Percentiles rank a stretch among this genome's conserved stretches.
phyloP scores from a whole-genome alignment of 2,113 vertebrate genomes.

The Sylvia atricapilla region DNA sequence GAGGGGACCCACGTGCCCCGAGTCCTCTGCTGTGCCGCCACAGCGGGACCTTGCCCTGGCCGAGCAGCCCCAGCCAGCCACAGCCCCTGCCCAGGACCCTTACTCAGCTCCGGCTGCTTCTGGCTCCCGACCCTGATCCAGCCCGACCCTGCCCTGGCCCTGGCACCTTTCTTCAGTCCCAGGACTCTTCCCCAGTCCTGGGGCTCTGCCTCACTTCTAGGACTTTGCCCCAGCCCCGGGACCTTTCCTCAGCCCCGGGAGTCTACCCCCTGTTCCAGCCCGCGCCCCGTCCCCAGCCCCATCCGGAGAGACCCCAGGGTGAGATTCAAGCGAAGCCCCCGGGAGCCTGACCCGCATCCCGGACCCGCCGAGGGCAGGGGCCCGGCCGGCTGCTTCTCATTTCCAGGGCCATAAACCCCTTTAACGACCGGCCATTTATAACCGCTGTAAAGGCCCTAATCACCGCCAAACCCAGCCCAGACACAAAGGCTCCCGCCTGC shows the following conservation, averaged over 20 bases:
- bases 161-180: neutral
- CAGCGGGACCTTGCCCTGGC: neutral
- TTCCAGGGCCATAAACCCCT: constrained; percentile 11
- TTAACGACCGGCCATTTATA: constrained; percentile 10
- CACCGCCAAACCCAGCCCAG: neutral
- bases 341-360: neutral
- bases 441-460: neutral
- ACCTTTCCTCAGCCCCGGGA: neutral
- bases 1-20: neutral
- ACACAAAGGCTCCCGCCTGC: neutral
- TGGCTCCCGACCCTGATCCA: neutral
- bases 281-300: neutral
- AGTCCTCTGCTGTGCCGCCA: neutral
- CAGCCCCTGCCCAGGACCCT: neutral
- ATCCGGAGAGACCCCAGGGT: neutral
- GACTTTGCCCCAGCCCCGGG: neutral
- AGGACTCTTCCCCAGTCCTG: neutral
- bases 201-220: neutral
- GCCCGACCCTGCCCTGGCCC: neutral
- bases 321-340: neutral
- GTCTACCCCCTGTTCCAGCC: neutral
- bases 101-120: neutral
- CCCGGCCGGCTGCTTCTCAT: constrained; percentile 25
- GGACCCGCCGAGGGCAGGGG: neutral
- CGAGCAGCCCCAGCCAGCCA: neutral